These are phyloP conservation scores for Phania funesta DNA, from an alignment of 2,888 invertebrate species.

Conservation along the genomic window DNA sequence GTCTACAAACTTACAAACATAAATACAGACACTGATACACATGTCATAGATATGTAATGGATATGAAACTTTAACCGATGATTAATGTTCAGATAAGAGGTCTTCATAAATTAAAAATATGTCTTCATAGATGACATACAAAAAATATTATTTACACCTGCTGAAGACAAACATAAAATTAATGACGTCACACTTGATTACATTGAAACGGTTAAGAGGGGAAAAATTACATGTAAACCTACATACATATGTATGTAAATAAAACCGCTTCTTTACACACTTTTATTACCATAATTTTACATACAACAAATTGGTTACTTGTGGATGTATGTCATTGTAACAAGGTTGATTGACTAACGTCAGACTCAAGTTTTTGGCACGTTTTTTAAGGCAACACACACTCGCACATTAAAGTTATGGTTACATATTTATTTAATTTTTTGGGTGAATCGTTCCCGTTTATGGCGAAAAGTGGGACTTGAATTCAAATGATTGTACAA, in stretches of 20 bases:
- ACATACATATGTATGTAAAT: neutral
- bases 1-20: neutral
- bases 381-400: slow-evolving; percentile 72
- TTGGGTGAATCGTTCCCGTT: slow-evolving; percentile 59
- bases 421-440: slow-evolving; percentile 23
- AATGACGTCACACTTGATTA: slow-evolving; percentile 46
- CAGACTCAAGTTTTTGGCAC: slow-evolving; percentile 70
- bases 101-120: slow-evolving; percentile 20
- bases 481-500: slow-evolving; percentile 53
- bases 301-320: neutral
- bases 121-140: neutral
- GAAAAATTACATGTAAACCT: neutral
- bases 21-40: neutral
- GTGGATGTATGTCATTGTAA: slow-evolving; percentile 26
- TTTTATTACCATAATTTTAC: no score
- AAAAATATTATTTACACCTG: slow-evolving; percentile 9
- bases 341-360: slow-evolving; percentile 19
- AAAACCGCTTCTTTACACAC: neutral
- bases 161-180: slow-evolving; percentile 15
- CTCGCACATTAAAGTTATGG: slow-evolving; percentile 22
- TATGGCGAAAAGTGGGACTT: slow-evolving; percentile 47
- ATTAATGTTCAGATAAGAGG: slow-evolving; percentile 47
- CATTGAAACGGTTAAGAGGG: neutral
- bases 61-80: slow-evolving; percentile 23
- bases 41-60: neutral